These are phyloP conservation scores for Geopemphigus sp. DNA, from an alignment of 1,140 invertebrate species.

Conservation along the genomic window DNA sequence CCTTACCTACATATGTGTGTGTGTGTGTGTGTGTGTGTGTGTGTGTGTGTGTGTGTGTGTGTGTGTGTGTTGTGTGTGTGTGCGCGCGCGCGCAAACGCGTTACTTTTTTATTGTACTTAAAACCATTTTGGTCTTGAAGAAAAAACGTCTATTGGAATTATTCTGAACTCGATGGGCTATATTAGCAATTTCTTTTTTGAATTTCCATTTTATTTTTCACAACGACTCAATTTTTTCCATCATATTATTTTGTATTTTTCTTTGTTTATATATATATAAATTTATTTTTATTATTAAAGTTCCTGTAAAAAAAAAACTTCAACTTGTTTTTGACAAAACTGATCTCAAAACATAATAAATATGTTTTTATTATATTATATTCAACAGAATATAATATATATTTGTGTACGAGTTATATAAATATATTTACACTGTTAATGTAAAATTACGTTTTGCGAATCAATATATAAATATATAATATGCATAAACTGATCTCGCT, in stretches of 20 bases:
- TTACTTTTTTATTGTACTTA: slow-evolving; percentile 34
- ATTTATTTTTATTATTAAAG: slow-evolving; percentile 14
- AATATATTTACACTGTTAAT: neutral
- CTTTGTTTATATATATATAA: slow-evolving; percentile 1
- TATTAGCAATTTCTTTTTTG: neutral
- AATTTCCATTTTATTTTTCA: slow-evolving; percentile 33
- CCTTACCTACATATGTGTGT: neutral
- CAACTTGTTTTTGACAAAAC: slow-evolving; percentile 30
- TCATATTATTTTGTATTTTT: slow-evolving; percentile 20
- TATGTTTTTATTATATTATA: neutral
- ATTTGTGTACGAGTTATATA: neutral
- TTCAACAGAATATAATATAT: neutral
- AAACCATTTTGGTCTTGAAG: neutral
- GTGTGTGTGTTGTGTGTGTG: too few relatives aligned
- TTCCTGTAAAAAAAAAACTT: slow-evolving; percentile 28
- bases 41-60: too few relatives aligned
- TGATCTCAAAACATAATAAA: slow-evolving; percentile 36
- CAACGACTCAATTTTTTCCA: slow-evolving; percentile 13
- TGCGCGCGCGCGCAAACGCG: too few relatives aligned
- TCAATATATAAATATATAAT: neutral
- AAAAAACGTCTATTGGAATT: too few relatives aligned
- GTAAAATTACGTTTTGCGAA: slow-evolving; percentile 4
- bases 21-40: too few relatives aligned
- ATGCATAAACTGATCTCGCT: neutral
- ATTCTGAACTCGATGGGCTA: neutral